A percentile compares a stretch with the other conserved stretches of the same genome.
These are phyloP conservation scores for Centropus bengalensis DNA, from an alignment of 2,113 vertebrate species.

Conservation along the genomic window DNA sequence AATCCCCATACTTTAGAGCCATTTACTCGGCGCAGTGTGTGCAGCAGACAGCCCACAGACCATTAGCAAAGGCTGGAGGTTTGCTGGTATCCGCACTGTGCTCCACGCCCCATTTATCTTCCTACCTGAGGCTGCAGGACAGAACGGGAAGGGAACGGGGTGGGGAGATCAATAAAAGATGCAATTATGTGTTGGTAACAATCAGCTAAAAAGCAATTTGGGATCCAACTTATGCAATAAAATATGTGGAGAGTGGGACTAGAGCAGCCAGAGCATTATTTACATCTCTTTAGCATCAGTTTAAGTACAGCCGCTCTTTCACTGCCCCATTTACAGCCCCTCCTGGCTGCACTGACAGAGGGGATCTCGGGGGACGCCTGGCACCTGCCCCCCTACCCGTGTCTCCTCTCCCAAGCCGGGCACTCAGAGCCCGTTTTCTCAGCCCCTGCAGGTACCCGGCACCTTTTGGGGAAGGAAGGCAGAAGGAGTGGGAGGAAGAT, in stretches of 20 bases:
- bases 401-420: neutral
- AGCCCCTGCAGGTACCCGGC: neutral
- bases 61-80: fast-evolving
- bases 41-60: fast-evolving
- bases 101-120: neutral
- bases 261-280: neutral
- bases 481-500: neutral
- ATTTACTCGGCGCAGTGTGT: fast-evolving
- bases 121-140: neutral
- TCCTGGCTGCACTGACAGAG: fast-evolving
- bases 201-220: constrained; percentile 32
- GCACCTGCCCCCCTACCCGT: neutral
- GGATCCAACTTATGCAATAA: neutral
- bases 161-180: neutral
- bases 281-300: neutral
- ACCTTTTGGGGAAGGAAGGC: neutral
- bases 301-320: neutral
- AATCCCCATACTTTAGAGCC: fast-evolving
- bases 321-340: neutral
- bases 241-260: neutral
- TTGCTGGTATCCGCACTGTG: neutral
- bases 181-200: neutral
- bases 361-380: too few species aligned
- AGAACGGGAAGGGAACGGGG: neutral
- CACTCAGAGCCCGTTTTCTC: fast-evolving